Evolutionary conservation across 1,140 invertebrate species (phyloP).

Genomic region (Cydia fagiglandana): DNA sequence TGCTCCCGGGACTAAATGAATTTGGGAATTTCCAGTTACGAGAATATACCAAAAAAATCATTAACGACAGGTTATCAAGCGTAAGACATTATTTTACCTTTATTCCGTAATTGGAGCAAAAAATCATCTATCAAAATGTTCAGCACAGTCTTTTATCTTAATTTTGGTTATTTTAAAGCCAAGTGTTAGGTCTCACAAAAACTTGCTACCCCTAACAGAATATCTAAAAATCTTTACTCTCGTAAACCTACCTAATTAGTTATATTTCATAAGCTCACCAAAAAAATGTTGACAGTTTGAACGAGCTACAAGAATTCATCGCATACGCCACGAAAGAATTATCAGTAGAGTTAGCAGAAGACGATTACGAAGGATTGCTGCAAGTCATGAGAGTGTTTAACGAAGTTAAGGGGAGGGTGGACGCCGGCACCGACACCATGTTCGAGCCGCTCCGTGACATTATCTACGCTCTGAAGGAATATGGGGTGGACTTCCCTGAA

Average conservation of each 20-base stretch:
- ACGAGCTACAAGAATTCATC: conserved; percentile 82
- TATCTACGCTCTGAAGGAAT: conserved; percentile 85
- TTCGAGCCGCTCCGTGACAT: conserved; percentile 90
- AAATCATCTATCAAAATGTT: too few species aligned
- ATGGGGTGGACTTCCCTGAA: conserved; percentile 87
- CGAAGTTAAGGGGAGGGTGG: conserved; percentile 81
- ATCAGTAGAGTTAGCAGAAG: conserved; percentile 80
- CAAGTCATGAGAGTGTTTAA: conserved; percentile 81
- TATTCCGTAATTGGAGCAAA: too few species aligned
- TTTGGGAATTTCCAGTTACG: too few species aligned
- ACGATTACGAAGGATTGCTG: conserved; percentile 83
- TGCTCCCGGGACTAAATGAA: too few species aligned
- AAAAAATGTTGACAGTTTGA: conserved; percentile 52
- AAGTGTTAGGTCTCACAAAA: too few species aligned
- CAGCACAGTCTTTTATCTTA: too few species aligned
- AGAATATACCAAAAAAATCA: too few species aligned
- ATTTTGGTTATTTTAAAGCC: too few species aligned
- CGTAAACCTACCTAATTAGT: too few species aligned
- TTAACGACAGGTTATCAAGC: too few species aligned
- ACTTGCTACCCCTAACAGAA: too few species aligned
- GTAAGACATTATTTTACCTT: too few species aligned
- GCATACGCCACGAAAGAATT: conserved; percentile 80
- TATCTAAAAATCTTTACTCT: neutral
- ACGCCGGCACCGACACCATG: conserved; percentile 83
- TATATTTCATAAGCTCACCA: conserved; percentile 31